Percentiles rank a stretch among this genome's conserved stretches.
Conservation (phyloP, 2,113 vertebrate genomes). For the Dromiciops gliroides region DNA sequence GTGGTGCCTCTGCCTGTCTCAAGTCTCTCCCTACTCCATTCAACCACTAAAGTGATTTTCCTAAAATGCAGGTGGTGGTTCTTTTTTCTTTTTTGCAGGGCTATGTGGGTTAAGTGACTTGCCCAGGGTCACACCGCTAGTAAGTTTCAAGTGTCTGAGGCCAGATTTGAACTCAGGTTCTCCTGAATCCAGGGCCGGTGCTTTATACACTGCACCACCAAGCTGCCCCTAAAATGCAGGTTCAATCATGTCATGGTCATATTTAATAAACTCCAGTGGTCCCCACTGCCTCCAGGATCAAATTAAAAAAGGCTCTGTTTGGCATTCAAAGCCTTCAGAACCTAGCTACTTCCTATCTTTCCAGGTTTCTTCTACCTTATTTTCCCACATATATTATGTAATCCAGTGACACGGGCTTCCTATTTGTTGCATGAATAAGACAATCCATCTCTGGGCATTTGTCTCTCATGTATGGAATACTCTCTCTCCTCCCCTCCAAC, state of each 20-base stretch:
- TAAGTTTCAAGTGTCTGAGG: no score
- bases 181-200: no score
- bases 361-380: not conserved
- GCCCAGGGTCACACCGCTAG: no score
- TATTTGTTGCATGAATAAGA: not conserved
- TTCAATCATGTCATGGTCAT: not conserved
- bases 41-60: not conserved
- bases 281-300: not conserved
- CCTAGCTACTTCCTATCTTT: not conserved
- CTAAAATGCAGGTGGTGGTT: not conserved
- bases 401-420: not conserved
- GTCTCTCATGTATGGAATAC: not conserved
- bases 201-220: no score
- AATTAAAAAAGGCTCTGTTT: not conserved
- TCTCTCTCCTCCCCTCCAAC: not conserved
- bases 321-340: not conserved
- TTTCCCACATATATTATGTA: not conserved
- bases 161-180: no score
- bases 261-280: not conserved
- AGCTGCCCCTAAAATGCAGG: no score
- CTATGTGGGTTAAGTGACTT: no score
- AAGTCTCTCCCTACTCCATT: not conserved
- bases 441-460: not conserved
- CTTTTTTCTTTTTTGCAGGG: no score
- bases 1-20: not conserved